Evolutionary conservation across 2,113 vertebrate species (phyloP).

Genomic region (Peucedramus taeniatus): DNA sequence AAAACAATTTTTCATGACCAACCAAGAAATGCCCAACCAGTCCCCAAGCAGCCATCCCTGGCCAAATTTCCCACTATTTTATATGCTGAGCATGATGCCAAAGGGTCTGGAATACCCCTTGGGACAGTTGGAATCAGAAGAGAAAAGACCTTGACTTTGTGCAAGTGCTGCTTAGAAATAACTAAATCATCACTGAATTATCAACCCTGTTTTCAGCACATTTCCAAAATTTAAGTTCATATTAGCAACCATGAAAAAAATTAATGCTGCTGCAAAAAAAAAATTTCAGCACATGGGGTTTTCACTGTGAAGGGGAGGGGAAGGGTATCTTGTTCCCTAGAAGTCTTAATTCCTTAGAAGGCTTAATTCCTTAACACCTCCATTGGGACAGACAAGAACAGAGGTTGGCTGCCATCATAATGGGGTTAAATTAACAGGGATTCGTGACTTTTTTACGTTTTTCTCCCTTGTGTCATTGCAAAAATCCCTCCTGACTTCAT

Average conservation of each 20-base stretch:
- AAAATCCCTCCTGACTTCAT: background rate
- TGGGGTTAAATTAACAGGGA: background rate
- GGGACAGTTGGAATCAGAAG: background rate
- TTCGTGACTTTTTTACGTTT: accelerated
- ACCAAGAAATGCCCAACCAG: background rate
- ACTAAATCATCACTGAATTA: background rate
- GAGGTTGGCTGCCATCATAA: background rate
- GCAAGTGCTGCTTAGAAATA: background rate
- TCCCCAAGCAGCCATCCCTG: background rate
- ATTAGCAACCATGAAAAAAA: background rate
- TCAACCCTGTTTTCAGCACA: background rate
- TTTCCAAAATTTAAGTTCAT: background rate
- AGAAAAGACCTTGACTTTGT: background rate
- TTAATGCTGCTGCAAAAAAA: background rate
- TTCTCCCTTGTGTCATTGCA: background rate
- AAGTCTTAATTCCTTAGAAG: background rate
- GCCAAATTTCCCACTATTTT: background rate
- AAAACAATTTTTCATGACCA: background rate
- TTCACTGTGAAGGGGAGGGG: background rate
- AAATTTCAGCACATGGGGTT: background rate
- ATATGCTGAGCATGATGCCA: background rate
- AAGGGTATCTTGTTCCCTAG: background rate
- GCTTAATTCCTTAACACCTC: background rate
- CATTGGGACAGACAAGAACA: background rate
- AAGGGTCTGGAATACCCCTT: background rate